Percentiles rank a stretch among this genome's conserved stretches.
Evolutionary conservation across 1,140 invertebrate species (phyloP).

Genomic region (Prorops nasuta): DNA sequence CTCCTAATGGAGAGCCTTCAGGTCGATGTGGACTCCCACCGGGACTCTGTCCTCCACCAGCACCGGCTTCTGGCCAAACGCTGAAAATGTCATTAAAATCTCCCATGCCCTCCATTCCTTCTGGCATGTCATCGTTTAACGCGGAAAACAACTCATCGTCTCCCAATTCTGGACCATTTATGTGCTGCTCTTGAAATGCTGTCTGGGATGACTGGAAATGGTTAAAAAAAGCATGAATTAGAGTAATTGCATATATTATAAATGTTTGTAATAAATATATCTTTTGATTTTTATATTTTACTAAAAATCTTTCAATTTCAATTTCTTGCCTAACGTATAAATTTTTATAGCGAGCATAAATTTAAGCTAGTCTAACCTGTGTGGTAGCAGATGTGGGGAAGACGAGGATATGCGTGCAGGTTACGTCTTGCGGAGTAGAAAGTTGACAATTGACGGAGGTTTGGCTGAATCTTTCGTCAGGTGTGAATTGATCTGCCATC

Average conservation of each 20-base stretch:
- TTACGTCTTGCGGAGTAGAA: slow-evolving; percentile 90
- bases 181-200: slow-evolving; percentile 79
- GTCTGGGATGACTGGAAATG: slow-evolving; percentile 76
- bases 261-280: not conserved
- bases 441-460: slow-evolving; percentile 80
- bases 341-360: not conserved
- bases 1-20: slow-evolving; percentile 59
- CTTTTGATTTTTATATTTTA: not conserved
- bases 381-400: slow-evolving; percentile 97
- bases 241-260: not conserved
- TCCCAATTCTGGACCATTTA: slow-evolving; percentile 71
- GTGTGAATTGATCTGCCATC: slow-evolving; percentile 92
- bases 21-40: slow-evolving; percentile 62
- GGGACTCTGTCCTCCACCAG: slow-evolving; percentile 63
- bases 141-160: slow-evolving; percentile 74
- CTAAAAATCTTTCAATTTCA: not conserved
- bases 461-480: slow-evolving; percentile 87
- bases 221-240: slow-evolving; percentile 8
- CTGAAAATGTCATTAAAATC: slow-evolving; percentile 72
- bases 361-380: slow-evolving; percentile 64
- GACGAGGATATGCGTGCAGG: slow-evolving; percentile 96
- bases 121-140: slow-evolving; percentile 70
- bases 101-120: slow-evolving; percentile 71
- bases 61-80: slow-evolving; percentile 66
- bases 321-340: not conserved